Evolutionary conservation across 2,797 vertebrate species (phyloP).

Genomic region (Brachymystax lenok): DNA sequence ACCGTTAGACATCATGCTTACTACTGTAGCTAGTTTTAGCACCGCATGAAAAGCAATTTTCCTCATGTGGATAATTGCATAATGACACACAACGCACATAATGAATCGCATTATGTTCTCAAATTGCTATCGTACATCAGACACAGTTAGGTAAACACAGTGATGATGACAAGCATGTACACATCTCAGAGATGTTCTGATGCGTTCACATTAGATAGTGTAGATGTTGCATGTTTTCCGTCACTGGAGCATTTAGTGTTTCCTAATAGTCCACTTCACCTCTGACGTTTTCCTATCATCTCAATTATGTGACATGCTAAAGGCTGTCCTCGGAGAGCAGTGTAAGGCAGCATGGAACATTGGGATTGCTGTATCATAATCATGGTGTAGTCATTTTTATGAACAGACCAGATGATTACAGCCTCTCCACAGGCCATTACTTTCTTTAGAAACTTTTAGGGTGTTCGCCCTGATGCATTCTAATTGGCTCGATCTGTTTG

Average conservation of each 20-base stretch:
- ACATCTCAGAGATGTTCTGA: background rate
- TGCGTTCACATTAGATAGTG: background rate
- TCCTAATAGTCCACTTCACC: background rate
- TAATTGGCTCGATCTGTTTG: background rate
- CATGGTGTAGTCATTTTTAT: too few relatives aligned
- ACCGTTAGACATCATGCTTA: background rate
- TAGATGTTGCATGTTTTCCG: background rate
- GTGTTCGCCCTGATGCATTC: background rate
- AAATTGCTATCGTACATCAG: constrained; percentile 12
- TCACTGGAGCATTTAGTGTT: background rate
- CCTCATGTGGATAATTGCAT: constrained; percentile 13
- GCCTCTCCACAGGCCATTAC: background rate
- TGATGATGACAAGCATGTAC: background rate
- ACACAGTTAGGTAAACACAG: background rate
- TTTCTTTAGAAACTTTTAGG: background rate
- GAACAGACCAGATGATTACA: background rate
- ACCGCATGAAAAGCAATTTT: constrained; percentile 4
- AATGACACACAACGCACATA: constrained; percentile 5
- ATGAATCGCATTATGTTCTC: constrained; percentile 14
- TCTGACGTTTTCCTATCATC: constrained; percentile 17
- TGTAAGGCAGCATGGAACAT: background rate
- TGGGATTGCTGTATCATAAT: background rate
- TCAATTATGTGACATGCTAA: constrained; percentile 38
- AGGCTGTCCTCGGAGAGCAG: constrained; percentile 13
- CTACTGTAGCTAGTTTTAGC: background rate